phyloP scores from a whole-genome alignment of 1,140 invertebrate species.

The Pantala flavescens region DNA sequence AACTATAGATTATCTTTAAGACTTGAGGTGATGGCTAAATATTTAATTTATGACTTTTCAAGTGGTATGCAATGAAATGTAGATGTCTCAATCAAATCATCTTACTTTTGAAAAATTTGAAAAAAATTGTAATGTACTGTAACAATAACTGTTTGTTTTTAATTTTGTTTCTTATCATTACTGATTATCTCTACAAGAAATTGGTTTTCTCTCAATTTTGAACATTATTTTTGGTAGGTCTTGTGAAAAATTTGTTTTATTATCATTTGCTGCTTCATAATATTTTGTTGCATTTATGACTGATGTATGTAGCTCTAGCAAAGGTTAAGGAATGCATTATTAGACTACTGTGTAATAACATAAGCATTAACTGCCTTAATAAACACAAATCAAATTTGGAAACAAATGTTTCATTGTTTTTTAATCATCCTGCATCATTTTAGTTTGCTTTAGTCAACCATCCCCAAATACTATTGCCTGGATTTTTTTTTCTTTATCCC shows the following conservation, averaged over 20 bases:
- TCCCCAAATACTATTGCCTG: neutral
- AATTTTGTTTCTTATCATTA: neutral
- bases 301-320: constrained; percentile 5
- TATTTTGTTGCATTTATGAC: constrained; percentile 10
- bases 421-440: constrained; percentile 1
- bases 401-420: neutral
- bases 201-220: neutral
- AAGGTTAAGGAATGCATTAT: constrained; percentile 1
- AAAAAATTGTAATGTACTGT: neutral
- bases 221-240: neutral
- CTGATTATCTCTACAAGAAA: neutral
- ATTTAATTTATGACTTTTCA: constrained; percentile 9
- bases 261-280: constrained; percentile 2
- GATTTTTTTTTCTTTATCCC: neutral
- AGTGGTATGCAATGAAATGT: neutral
- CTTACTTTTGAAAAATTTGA: neutral
- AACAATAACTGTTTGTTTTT: neutral
- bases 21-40: neutral
- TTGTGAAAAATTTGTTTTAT: neutral
- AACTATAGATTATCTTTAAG: neutral
- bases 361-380: constrained; percentile 7
- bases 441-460: neutral
- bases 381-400: neutral
- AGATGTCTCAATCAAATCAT: neutral
- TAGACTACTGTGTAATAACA: neutral